Evolutionary conservation across 2,113 vertebrate species (phyloP).

Genomic region (Charina bottae): DNA sequence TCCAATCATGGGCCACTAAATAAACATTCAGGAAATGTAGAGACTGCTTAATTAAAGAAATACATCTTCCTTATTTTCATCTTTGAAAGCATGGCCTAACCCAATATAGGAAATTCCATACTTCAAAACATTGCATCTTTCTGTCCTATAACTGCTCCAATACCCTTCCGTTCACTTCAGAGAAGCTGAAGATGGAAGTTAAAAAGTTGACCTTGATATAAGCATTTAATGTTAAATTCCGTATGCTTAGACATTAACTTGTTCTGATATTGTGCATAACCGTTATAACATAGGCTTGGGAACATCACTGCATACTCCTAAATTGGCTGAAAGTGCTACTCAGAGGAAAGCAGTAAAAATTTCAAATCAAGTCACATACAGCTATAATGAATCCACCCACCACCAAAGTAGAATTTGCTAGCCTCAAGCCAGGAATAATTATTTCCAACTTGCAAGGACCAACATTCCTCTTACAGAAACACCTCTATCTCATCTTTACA

Average conservation of each 20-base stretch:
- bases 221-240: neutral
- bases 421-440: neutral
- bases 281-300: neutral
- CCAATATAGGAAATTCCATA: neutral
- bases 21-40: no score
- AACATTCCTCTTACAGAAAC: neutral
- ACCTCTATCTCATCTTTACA: neutral
- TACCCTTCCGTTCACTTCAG: neutral
- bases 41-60: no score
- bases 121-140: neutral
- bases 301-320: neutral
- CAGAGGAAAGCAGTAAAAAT: neutral
- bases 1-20: no score
- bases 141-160: neutral
- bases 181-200: neutral
- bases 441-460: neutral
- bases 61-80: no score
- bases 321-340: neutral
- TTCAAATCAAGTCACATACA: slow-evolving; percentile 1
- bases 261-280: neutral
- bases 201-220: neutral
- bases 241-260: neutral
- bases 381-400: neutral
- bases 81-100: neutral
- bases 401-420: neutral